Evolutionary conservation across 1,140 invertebrate genomes (phyloP), one percentile per base, ranked within the genome.

Genomic region (Drosophila obscura): DNA sequence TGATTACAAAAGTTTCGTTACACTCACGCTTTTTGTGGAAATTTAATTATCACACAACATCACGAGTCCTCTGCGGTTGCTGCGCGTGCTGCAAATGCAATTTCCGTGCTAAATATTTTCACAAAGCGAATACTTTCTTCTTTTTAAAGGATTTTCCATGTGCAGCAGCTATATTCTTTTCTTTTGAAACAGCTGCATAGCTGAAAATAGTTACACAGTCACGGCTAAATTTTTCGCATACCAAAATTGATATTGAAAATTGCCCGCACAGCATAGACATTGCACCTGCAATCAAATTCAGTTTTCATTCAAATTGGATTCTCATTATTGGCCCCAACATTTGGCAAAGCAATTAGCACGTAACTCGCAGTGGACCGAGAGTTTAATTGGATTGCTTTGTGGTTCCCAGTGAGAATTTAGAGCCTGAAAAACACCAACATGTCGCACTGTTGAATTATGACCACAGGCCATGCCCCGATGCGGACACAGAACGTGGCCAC

Each of bases 301-400:
- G 50, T 31, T 66, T 16, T 44, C 66, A 24, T 69, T 39, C n/a
- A 24, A 45, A 41, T 19, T 58, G 35, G 44, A 43, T 69, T 71
- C 44, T 64, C 52, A 58, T 71, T 71, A 67, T 48, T 39, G 62
- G 44, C 45, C 44, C 45, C 41, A 41, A 45, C 49, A 35, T 69
- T 71, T 69, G 63, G 24, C 46, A 52, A 65, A 75, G 39, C 62
- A 75, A 74, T 75, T 71, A 69, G 65, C 67, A 58, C 64, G 52
- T 43, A 69, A 71, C 48, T 45, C 49, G 64, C 67, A 50, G 24
- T 46, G 67, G 57, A 56, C 26, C 26, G 26, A 50, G 51, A 31
- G 48, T 53, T 55, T 75, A 75, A 75, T 75, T 75, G 71, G 72
- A 75, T 58, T 75, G 71, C 52, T 75, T 74, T 66, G 72, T 28